Percentiles rank a stretch among this genome's conserved stretches.
phyloP scores from a whole-genome alignment of 2,113 vertebrate species.

The Myanophis thanlyinensis region DNA sequence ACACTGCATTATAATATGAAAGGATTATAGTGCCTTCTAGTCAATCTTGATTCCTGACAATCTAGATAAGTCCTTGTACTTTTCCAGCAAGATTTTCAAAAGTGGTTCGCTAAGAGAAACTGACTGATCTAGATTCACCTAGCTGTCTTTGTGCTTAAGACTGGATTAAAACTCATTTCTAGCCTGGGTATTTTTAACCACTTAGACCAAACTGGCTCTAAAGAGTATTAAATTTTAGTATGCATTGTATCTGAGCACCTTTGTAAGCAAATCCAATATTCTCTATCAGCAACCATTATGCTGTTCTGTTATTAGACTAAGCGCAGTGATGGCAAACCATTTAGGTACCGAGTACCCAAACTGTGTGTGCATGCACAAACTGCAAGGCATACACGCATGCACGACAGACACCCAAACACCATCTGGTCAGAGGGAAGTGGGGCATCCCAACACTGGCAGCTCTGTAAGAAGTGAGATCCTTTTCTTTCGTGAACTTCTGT shows the following conservation, averaged over 20 bases:
- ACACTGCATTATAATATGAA: not conserved
- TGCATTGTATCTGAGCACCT: not conserved
- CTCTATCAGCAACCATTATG: not conserved
- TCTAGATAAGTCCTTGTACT: not conserved
- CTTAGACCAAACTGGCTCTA: not conserved
- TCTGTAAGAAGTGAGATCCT: no score
- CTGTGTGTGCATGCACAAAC: no score
- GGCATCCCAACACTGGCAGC: no score
- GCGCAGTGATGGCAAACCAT: no score
- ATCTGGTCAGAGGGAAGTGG: no score
- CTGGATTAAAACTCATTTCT: not conserved
- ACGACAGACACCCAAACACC: no score
- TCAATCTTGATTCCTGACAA: not conserved
- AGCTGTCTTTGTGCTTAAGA: not conserved
- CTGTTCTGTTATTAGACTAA: not conserved
- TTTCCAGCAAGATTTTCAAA: not conserved
- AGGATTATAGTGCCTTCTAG: not conserved
- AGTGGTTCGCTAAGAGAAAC: not conserved
- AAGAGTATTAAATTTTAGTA: not conserved
- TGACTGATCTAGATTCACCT: not conserved
- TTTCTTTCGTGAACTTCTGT: no score
- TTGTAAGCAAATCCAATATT: not conserved
- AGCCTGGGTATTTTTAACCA: not conserved
- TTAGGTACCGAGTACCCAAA: no score
- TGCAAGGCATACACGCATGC: no score